These are phyloP conservation scores for Ommatoiulus sabulosus DNA, from an alignment of 2,888 invertebrate species.

Conservation along the genomic window DNA sequence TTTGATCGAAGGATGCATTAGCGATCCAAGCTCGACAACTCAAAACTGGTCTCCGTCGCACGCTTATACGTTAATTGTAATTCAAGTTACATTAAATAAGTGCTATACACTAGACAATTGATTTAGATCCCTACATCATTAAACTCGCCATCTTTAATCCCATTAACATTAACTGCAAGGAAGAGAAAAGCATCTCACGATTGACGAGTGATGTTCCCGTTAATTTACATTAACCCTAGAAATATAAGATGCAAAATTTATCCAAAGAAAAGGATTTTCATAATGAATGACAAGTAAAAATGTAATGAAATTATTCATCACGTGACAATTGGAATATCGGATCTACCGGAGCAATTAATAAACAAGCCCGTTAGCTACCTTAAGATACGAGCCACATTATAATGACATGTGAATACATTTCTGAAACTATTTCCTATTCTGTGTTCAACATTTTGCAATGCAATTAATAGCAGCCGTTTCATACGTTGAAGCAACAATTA, in stretches of 20 bases:
- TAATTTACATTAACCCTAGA: not conserved
- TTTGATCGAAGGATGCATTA: not conserved
- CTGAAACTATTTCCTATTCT: too few relatives aligned
- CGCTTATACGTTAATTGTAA: not conserved
- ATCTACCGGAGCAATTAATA: too few relatives aligned
- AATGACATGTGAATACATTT: too few relatives aligned
- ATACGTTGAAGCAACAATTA: too few relatives aligned
- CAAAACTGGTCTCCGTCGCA: slow-evolving; percentile 9
- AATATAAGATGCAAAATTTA: not conserved
- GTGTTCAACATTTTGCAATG: too few relatives aligned
- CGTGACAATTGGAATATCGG: not conserved
- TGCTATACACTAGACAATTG: not conserved
- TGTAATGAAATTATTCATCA: not conserved
- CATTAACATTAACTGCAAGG: not conserved
- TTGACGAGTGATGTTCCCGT: not conserved
- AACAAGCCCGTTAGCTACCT: too few relatives aligned
- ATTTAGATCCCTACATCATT: not conserved
- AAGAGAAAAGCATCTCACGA: not conserved
- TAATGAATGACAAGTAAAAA: not conserved
- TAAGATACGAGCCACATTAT: too few relatives aligned
- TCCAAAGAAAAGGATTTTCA: not conserved
- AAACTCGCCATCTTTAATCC: slow-evolving; percentile 1
- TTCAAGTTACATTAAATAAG: not conserved
- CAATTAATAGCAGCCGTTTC: too few relatives aligned
- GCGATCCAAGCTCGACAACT: not conserved